A percentile compares a stretch with the other conserved stretches of the same genome.
Conservation (phyloP, 37 sponge, comb jelly and placozoan species). For the Cliona cf. orientalis region DNA sequence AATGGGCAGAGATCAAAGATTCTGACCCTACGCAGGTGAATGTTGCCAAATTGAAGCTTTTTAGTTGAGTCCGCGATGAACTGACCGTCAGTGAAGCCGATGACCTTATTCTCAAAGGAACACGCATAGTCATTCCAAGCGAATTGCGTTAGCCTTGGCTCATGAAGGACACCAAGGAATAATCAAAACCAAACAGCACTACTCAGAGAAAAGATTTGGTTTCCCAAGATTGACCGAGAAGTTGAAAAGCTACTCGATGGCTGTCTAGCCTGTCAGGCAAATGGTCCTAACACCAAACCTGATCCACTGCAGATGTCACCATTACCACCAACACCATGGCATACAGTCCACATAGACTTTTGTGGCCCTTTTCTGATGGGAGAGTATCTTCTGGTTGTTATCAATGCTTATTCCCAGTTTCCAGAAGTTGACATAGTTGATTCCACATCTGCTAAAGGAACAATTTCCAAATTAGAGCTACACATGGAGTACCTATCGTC, state of each 20-base stretch:
- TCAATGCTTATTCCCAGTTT: slow-evolving; percentile 62
- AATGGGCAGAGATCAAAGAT: background rate
- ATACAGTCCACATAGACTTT: slow-evolving; percentile 48
- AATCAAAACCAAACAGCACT: slow-evolving; percentile 47
- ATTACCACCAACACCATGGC: slow-evolving; percentile 59
- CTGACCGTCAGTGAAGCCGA: slow-evolving; percentile 22
- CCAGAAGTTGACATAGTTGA: slow-evolving; percentile 54
- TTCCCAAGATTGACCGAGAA: slow-evolving; percentile 28
- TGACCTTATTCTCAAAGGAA: slow-evolving; percentile 29
- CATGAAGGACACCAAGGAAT: slow-evolving; percentile 56
- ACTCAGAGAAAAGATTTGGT: slow-evolving; percentile 51
- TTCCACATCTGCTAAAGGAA: slow-evolving; percentile 43
- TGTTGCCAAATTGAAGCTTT: slow-evolving; percentile 9
- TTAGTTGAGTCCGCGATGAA: slow-evolving; percentile 1
- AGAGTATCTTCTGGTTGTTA: slow-evolving; percentile 48
- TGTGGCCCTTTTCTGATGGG: slow-evolving; percentile 57
- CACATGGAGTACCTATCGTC: slow-evolving; percentile 41
- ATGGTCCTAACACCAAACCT: slow-evolving; percentile 9
- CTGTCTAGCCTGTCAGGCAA: slow-evolving; percentile 17
- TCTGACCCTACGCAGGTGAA: background rate
- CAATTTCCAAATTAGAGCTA: slow-evolving; percentile 45
- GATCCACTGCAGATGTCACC: slow-evolving; percentile 48
- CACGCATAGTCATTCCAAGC: slow-evolving; percentile 42
- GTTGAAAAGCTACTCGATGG: slow-evolving; percentile 3
- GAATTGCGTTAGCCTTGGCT: slow-evolving; percentile 12